Percentiles rank a stretch among this genome's conserved stretches.
These are phyloP conservation scores for Schizopygopsis malacanthus DNA, from an alignment of 2,797 vertebrate species.

Conservation along the genomic window DNA sequence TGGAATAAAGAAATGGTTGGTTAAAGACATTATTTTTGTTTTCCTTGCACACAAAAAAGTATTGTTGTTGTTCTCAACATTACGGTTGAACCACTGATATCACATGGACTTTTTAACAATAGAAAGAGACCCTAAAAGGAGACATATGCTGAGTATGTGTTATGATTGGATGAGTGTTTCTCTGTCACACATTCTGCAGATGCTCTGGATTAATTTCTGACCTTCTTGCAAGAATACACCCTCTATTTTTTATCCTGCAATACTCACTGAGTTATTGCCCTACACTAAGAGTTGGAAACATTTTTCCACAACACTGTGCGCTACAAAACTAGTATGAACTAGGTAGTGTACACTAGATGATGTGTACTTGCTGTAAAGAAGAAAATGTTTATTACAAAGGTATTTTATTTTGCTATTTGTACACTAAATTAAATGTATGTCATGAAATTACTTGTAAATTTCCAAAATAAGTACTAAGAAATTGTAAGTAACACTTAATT, in stretches of 20 bases:
- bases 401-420: not conserved
- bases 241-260: not conserved
- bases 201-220: not conserved
- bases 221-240: not conserved
- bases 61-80: no score
- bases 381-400: not conserved
- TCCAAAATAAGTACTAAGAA: not conserved
- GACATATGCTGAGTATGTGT: not conserved
- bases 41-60: no score
- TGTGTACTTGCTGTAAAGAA: not conserved
- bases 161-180: not conserved
- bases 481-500: not conserved
- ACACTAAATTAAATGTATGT: not conserved
- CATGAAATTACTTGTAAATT: not conserved
- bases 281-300: not conserved
- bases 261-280: not conserved
- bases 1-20: no score
- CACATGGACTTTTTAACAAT: not conserved
- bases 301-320: not conserved
- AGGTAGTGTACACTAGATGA: not conserved
- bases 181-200: not conserved
- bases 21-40: no score
- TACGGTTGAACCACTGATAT: no score
- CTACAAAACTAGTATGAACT: not conserved
- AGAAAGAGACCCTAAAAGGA: not conserved